Base-by-base conservation (phyloP, 2,888 invertebrate species). In the Melinaea marsaeus region DNA sequence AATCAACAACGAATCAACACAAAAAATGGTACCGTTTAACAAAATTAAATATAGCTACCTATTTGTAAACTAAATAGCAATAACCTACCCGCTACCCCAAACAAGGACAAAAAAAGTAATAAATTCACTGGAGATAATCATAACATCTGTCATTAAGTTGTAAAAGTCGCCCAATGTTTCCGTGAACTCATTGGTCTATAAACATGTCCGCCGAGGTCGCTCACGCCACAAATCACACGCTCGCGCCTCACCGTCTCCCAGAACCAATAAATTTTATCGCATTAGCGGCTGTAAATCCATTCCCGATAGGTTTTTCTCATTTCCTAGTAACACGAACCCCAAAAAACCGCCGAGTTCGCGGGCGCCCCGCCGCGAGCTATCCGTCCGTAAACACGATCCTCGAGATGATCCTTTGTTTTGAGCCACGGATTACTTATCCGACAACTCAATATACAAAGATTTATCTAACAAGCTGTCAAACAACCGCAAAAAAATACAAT, bases 201-300 rank as follows among this genome's bases (percentile, higher is more conserved):
- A 72, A 71, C 67, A 65, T 67, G 67, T 66, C 68, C 62, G 62
- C 55, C 33, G 62, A 57, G 63, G 55, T 37, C 64, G 61, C 58
- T 57, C 37, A 13, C 56, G 60, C 60, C 63, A 66, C 64, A 69
- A 67, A 69, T 69, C 70, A 70, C 58, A 32, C 47, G 60, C 56
- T 46, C 66, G 62, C 59, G 66, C 61, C 46, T 65, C 72, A 66
- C 69, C 67, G 71, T 67, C 78, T 80, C 80, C 80, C 79, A 74
- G 83, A 84, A 81, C 74, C 79, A 60, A 84, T 84, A 79, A 81
- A 83, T 83, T 75, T 74, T 79, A 79, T 79, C 77, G 74, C 72
- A 77, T 84, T 81, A 81, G 77, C 74, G 67, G 74, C 64, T 72
- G 78, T 78, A 78, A 79, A 78, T 78, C 71, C 72, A 63, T 48